Conservation (phyloP, 2,888 invertebrate genomes). For the Himalopsyche kuldschensis region DNA sequence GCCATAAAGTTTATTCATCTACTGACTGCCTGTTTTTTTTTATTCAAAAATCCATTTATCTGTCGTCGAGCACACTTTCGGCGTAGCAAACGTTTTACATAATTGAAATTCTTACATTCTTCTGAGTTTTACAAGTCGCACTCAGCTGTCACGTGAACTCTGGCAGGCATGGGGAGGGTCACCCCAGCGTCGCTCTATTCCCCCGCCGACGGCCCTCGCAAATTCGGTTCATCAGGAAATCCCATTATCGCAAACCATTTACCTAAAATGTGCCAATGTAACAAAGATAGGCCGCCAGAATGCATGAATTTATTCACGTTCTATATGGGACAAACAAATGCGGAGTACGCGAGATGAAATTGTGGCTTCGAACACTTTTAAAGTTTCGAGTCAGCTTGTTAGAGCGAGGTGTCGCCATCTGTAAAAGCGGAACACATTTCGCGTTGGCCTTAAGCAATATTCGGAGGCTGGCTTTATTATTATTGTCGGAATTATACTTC, state of each 20-base stretch:
- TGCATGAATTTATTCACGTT: not conserved
- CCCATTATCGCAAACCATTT: constrained; percentile 40
- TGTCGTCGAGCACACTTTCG: constrained; percentile 22
- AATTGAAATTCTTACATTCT: constrained; percentile 39
- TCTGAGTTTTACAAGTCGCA: constrained; percentile 18
- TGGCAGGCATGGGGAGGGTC: not conserved
- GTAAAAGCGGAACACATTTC: not conserved
- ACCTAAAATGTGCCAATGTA: constrained; percentile 33
- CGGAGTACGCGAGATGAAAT: constrained; percentile 6
- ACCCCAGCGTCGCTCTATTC: not conserved
- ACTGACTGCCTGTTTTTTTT: constrained; percentile 10
- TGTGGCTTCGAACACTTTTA: constrained; percentile 14
- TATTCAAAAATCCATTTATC: constrained; percentile 17
- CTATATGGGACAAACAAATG: not conserved
- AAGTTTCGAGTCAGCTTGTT: constrained; percentile 19
- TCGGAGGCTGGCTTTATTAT: constrained; percentile 10
- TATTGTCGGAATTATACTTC: constrained; percentile 9
- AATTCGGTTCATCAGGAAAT: constrained; percentile 40
- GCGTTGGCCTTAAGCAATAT: not conserved
- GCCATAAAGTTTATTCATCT: not conserved
- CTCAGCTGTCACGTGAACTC: constrained; percentile 5
- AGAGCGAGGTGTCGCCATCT: constrained; percentile 16
- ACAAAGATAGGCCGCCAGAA: constrained; percentile 5
- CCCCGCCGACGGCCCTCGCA: constrained; percentile 12
- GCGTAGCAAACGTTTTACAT: constrained; percentile 18